Conservation (phyloP, 1,140 invertebrate species). For the fruit fly (Drosophila melanogaster) region Release_6_plus_ISO1_MT NC_004354.4:2807501-2808000, state of each 20-base stretch:
- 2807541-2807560: constrained; percentile 26
- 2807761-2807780: constrained; percentile 55
- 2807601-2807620: no score
- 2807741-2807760: constrained; percentile 35
- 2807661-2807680: constrained; percentile 81
- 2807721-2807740: constrained; percentile 36
- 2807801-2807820: background rate
- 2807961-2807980: background rate
- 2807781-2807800: constrained; percentile 15
- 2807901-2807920: constrained; percentile 3
- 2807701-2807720: constrained; percentile 70
- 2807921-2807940: background rate
- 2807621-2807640: constrained; percentile 67
- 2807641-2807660: constrained; percentile 82
- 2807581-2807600: constrained; percentile 14
- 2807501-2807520: background rate
- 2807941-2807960: constrained; percentile 2
- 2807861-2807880: constrained; percentile 54
- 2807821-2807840: constrained; percentile 67
- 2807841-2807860: constrained; percentile 76
- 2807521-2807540: constrained; percentile 8
- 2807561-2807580: constrained; percentile 4
- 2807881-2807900: constrained; percentile 1
- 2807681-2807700: constrained; percentile 81
- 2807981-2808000: background rate